A percentile compares a stretch with the other conserved stretches of the same genome.
Conservation (phyloP, 1,140 invertebrate genomes). For the Elymnias hypermnestra region DNA sequence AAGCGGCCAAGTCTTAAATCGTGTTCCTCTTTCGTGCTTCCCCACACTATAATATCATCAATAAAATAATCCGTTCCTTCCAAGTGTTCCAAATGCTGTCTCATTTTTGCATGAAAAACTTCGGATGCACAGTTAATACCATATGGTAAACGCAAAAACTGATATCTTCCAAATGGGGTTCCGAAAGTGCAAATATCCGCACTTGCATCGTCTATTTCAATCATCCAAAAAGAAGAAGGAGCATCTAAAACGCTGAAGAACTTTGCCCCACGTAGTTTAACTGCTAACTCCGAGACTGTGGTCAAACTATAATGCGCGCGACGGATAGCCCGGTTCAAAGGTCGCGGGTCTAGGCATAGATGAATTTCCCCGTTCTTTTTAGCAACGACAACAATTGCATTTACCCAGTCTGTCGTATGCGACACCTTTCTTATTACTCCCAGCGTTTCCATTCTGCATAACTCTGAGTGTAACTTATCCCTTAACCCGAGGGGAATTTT, state of each 20-base stretch:
- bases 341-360: conserved; percentile 23
- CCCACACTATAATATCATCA: conserved; percentile 23
- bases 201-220: conserved; percentile 14
- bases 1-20: conserved; percentile 9
- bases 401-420: not conserved
- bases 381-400: conserved; percentile 11
- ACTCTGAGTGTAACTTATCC: not conserved
- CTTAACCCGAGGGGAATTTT: not conserved
- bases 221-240: conserved; percentile 22
- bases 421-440: not conserved
- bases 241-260: conserved; percentile 22
- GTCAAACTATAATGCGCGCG: conserved; percentile 24
- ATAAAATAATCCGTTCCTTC: conserved; percentile 20
- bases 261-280: conserved; percentile 10
- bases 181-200: conserved; percentile 26
- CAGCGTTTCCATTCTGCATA: not conserved
- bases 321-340: conserved; percentile 18
- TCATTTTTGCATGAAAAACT: conserved; percentile 24
- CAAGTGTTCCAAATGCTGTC: conserved; percentile 12
- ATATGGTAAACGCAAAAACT: conserved; percentile 27
- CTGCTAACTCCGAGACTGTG: conserved; percentile 22
- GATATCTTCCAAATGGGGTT: conserved; percentile 25
- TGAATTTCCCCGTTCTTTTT: conserved; percentile 21
- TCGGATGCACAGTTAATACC: conserved; percentile 26
- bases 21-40: conserved; percentile 8